These are phyloP conservation scores for Typhlichthys subterraneus DNA, from an alignment of 2,797 vertebrate species.

Conservation along the genomic window DNA sequence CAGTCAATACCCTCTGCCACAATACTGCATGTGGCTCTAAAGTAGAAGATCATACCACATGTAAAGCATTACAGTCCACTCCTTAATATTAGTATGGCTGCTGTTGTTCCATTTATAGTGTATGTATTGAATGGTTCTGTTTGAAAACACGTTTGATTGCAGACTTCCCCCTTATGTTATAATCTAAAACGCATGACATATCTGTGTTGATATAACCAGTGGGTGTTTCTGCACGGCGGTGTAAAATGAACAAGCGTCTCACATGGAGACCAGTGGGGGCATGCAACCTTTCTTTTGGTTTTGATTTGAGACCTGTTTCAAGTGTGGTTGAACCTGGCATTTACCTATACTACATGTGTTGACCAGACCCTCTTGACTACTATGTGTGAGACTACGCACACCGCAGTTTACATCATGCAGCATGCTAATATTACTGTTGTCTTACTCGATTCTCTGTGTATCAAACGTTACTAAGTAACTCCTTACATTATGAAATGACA, in stretches of 20 bases:
- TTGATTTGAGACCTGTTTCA: constrained; percentile 8
- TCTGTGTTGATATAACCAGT: constrained; percentile 46
- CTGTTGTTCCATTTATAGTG: constrained; percentile 65
- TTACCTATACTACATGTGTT: constrained; percentile 39
- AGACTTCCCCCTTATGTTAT: constrained; percentile 36
- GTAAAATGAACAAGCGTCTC: constrained; percentile 44
- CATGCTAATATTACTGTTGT: constrained; percentile 69
- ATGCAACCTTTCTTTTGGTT: constrained; percentile 35
- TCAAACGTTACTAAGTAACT: constrained; percentile 64
- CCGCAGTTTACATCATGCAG: constrained; percentile 48
- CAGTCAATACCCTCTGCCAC: constrained; percentile 14
- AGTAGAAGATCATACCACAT: constrained; percentile 36
- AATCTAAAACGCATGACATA: constrained; percentile 64
- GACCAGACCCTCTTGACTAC: constrained; percentile 17
- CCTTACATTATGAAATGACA: constrained; percentile 52
- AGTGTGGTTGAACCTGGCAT: constrained; percentile 38
- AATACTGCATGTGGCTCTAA: constrained; percentile 25
- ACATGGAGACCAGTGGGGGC: constrained; percentile 30
- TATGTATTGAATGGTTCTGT: constrained; percentile 60
- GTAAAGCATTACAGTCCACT: constrained; percentile 37
- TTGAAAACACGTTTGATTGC: constrained; percentile 46
- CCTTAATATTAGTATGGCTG: constrained; percentile 50
- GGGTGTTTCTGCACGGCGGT: constrained; percentile 63
- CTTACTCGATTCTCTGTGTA: constrained; percentile 59
- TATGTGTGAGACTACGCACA: constrained; percentile 32